Evolutionary conservation across 2,113 vertebrate species (phyloP).

Genomic region (Crotophaga sulcirostris): DNA sequence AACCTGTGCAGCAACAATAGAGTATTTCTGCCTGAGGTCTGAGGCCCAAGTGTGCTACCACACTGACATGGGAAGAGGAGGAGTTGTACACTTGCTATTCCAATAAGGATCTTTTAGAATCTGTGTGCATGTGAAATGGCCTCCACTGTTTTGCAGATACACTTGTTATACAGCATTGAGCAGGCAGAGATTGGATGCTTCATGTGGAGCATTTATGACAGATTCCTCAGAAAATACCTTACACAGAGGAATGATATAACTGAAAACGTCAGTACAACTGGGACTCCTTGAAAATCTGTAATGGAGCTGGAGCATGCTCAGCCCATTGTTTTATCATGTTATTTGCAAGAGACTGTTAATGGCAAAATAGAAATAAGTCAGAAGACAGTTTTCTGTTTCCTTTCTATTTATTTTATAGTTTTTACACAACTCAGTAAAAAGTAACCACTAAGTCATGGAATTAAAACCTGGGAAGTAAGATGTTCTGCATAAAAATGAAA

Average conservation of each 20-base stretch:
- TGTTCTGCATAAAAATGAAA: neutral
- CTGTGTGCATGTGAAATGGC: neutral
- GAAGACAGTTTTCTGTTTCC: neutral
- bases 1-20: neutral
- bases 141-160: neutral
- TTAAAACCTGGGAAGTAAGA: neutral
- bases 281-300: neutral
- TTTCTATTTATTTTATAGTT: neutral
- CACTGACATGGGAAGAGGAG: neutral
- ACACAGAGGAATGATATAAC: neutral
- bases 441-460: neutral
- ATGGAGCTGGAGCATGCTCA: neutral
- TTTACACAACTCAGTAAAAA: neutral
- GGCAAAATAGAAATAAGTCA: neutral
- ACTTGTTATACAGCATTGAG: neutral
- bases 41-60: neutral
- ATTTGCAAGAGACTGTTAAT: neutral
- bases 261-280: neutral
- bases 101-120: neutral
- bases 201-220: fast-evolving
- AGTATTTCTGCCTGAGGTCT: neutral
- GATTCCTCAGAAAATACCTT: neutral
- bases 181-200: neutral
- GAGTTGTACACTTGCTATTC: neutral
- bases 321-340: neutral